Conservation (phyloP, 2,113 vertebrate genomes). For the Oryctolagus cuniculus region DNA sequence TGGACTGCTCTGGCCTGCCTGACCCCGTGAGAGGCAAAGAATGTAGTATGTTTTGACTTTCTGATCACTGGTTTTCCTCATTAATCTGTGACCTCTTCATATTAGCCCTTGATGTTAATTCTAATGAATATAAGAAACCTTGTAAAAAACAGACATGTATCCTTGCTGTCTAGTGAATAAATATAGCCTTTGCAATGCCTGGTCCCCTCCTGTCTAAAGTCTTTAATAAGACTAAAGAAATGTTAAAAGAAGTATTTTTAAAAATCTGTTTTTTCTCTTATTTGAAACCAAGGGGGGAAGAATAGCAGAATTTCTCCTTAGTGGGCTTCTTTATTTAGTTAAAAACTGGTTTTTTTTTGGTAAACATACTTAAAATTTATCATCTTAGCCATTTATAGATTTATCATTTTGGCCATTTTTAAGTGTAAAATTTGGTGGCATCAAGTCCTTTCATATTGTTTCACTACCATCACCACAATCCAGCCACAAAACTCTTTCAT, state of each 20-base stretch:
- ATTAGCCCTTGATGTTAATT: not conserved
- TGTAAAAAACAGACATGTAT: not conserved
- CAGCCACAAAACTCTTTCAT: not conserved
- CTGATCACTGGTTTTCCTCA: not conserved
- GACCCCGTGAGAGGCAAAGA: constrained; percentile 96
- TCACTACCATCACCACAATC: not conserved
- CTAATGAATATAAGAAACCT: not conserved
- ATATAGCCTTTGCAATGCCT: not conserved
- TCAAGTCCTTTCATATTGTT: not conserved
- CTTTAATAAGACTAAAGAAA: not conserved
- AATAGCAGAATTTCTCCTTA: constrained; percentile 48
- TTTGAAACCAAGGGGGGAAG: constrained; percentile 35
- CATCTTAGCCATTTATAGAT: not conserved
- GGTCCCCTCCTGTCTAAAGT: not conserved
- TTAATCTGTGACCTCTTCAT: not conserved
- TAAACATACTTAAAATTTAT: not conserved
- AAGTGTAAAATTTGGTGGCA: not conserved
- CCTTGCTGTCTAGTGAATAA: not conserved
- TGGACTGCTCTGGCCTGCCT: constrained; percentile 93
- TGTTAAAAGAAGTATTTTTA: not conserved
- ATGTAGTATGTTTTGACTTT: constrained; percentile 93
- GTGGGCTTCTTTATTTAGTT: not conserved
- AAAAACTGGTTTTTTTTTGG: not conserved
- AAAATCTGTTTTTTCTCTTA: not conserved
- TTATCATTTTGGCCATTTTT: not conserved